A percentile compares a stretch with the other conserved stretches of the same genome.
Evolutionary conservation across 1,140 invertebrate species (phyloP).

Genomic region (Drosophila obscura): DNA sequence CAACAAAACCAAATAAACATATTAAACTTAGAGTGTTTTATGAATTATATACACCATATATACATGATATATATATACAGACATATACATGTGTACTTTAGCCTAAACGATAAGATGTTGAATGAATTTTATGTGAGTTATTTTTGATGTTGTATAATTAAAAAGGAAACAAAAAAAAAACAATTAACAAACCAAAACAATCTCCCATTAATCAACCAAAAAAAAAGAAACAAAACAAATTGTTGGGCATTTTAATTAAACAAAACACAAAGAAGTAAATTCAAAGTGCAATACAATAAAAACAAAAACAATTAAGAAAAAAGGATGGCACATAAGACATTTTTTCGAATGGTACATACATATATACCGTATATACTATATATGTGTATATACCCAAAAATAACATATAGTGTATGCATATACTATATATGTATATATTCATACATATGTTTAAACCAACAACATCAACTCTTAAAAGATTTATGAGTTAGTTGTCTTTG

Average conservation of each 20-base stretch:
- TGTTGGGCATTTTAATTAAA: constrained; percentile 61
- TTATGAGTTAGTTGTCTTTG: constrained; percentile 34
- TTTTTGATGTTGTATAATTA: constrained; percentile 77
- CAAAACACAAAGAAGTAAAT: constrained; percentile 24
- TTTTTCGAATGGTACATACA: constrained; percentile 31
- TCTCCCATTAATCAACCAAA: constrained; percentile 40
- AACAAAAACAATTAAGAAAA: constrained; percentile 31
- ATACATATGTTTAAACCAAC: no score
- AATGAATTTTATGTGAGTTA: constrained; percentile 79
- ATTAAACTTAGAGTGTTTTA: constrained; percentile 77
- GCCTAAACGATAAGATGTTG: constrained; percentile 65
- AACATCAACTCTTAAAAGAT: constrained; percentile 21
- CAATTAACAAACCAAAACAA: constrained; percentile 44
- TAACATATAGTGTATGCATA: no score
- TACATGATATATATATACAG: constrained; percentile 42
- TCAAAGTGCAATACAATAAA: constrained; percentile 69
- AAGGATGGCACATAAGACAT: constrained; percentile 38
- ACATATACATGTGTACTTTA: constrained; percentile 47
- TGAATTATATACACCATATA: constrained; percentile 78
- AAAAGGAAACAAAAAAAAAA: constrained; percentile 34
- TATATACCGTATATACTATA: constrained; percentile 15
- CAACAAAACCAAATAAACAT: constrained; percentile 46
- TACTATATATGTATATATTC: no score
- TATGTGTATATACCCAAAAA: background rate
- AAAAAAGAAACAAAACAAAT: constrained; percentile 29